Evolutionary conservation across 2,113 vertebrate species (phyloP).

Genomic region (Sterrhoptilus dennistouni): DNA sequence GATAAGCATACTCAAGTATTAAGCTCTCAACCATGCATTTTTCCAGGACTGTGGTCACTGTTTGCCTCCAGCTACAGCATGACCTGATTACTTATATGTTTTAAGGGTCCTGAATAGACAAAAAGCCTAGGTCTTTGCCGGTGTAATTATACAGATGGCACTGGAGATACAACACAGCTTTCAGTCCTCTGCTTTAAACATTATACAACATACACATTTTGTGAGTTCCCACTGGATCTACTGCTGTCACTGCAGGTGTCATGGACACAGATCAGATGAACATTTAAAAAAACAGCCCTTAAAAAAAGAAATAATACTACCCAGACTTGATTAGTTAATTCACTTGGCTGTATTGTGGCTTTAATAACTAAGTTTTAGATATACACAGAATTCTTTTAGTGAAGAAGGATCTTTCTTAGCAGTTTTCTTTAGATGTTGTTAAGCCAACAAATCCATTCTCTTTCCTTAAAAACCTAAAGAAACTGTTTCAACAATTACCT

Average conservation of each 20-base stretch:
- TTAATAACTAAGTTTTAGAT: neutral
- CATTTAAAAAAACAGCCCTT: neutral
- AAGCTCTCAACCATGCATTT: conserved; percentile 11
- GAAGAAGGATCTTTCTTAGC: neutral
- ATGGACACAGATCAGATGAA: neutral
- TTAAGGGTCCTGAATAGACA: conserved; percentile 9
- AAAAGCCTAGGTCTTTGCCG: neutral
- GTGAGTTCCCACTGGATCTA: neutral
- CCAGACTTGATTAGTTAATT: neutral
- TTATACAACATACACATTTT: neutral
- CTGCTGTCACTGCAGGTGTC: neutral
- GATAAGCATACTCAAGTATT: neutral
- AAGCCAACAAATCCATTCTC: neutral
- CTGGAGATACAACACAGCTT: neutral
- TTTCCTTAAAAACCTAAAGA: neutral
- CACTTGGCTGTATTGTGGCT: neutral
- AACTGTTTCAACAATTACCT: neutral
- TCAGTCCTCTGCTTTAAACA: neutral
- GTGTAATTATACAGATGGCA: neutral
- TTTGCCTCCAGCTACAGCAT: conserved; percentile 16
- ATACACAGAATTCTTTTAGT: neutral
- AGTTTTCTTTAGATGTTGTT: neutral
- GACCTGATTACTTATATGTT: neutral
- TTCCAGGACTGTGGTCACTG: neutral
- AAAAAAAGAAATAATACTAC: neutral